A percentile compares a stretch with the other conserved stretches of the same genome.
Conservation (phyloP, 2,113 vertebrate species). For the Engraulis encrasicolus region DNA sequence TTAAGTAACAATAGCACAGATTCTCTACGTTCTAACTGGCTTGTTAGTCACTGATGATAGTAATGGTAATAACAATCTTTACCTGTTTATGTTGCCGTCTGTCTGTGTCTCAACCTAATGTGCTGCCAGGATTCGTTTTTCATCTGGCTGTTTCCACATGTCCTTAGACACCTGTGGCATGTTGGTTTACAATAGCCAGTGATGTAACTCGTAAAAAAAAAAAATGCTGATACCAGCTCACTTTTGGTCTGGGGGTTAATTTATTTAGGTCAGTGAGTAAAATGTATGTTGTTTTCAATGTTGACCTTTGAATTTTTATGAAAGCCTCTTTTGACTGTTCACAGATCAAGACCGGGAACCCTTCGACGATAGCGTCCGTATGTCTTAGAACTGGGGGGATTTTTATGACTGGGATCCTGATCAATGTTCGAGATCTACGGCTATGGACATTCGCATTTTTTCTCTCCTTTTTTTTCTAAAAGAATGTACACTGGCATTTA, state of each 20-base stretch:
- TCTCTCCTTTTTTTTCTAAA: conserved; percentile 23
- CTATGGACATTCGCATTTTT: neutral
- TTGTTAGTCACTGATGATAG: too few relatives aligned
- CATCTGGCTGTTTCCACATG: too few relatives aligned
- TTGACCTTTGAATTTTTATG: neutral
- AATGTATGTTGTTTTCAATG: neutral
- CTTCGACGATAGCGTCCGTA: conserved; percentile 36
- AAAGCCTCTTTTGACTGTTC: neutral
- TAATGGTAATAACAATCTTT: too few relatives aligned
- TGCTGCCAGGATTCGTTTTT: too few relatives aligned
- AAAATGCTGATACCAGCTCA: too few relatives aligned
- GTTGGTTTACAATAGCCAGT: too few relatives aligned
- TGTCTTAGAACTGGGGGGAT: neutral
- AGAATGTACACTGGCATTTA: conserved; percentile 28
- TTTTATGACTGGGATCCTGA: neutral
- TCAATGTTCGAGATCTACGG: neutral
- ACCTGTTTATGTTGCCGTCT: too few relatives aligned
- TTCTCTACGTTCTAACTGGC: too few relatives aligned
- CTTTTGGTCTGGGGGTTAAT: neutral
- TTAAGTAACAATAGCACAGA: too few relatives aligned
- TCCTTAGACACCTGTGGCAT: too few relatives aligned
- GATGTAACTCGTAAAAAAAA: neutral
- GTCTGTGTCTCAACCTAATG: too few relatives aligned
- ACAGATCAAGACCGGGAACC: conserved; percentile 50
- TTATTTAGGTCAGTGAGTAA: neutral